These are phyloP conservation scores for Cataglyphis cursor DNA, from an alignment of 2,888 invertebrate genomes.

Conservation along the genomic window DNA sequence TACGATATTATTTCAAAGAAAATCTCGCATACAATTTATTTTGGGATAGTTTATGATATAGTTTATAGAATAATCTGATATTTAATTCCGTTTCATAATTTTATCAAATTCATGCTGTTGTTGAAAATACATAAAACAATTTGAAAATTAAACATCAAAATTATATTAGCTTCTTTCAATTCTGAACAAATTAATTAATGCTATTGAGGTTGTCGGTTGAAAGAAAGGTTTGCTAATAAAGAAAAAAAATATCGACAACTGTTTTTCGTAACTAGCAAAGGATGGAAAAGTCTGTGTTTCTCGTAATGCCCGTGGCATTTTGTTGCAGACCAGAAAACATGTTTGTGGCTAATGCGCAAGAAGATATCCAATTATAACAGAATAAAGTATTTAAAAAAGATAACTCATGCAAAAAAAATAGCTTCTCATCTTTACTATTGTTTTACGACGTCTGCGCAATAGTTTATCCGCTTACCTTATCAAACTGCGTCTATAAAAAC, in stretches of 20 bases:
- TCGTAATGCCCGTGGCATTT: conserved; percentile 25
- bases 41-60: background rate
- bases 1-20: background rate
- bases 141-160: background rate
- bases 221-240: background rate
- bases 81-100: background rate
- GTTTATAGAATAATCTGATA: background rate
- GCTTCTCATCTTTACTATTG: conserved; percentile 25
- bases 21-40: background rate
- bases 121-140: background rate
- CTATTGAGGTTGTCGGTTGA: background rate
- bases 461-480: conserved; percentile 8
- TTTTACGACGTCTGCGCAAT: background rate
- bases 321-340: conserved; percentile 38
- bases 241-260: conserved; percentile 24
- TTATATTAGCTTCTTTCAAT: background rate
- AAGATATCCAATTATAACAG: conserved; percentile 42
- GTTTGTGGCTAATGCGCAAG: conserved; percentile 9
- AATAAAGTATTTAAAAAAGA: conserved; percentile 42
- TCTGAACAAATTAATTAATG: background rate
- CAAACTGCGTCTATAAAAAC: background rate
- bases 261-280: conserved; percentile 9
- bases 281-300: conserved; percentile 27
- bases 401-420: conserved; percentile 4
- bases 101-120: background rate